Percentiles rank a stretch among this genome's conserved stretches.
Conservation (phyloP, 2,113 vertebrate genomes). For the Ellobius talpinus region DNA sequence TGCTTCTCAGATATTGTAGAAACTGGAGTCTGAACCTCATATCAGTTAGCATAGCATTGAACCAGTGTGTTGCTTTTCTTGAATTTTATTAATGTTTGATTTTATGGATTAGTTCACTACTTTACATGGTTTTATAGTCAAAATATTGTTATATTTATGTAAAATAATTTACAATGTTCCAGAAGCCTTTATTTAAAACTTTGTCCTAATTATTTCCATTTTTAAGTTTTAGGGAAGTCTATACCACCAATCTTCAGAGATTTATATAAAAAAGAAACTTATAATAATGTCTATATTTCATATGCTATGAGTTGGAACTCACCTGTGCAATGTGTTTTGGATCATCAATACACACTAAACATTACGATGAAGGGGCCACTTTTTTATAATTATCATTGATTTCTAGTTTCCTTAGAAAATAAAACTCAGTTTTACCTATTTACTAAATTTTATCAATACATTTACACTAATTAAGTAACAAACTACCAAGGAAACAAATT, state of each 20-base stretch:
- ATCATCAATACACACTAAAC: not conserved
- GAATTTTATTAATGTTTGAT: not conserved
- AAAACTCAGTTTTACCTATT: not conserved
- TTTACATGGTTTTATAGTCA: not conserved
- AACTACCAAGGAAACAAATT: not conserved
- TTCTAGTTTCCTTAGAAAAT: not conserved
- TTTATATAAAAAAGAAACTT: not conserved
- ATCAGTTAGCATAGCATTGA: not conserved
- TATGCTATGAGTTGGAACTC: not conserved
- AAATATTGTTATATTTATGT: not conserved
- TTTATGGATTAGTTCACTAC: not conserved
- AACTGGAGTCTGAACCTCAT: not conserved
- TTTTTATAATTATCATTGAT: not conserved
- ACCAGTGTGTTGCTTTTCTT: too few relatives aligned
- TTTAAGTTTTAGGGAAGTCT: not conserved
- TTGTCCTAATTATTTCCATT: not conserved
- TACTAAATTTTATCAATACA: not conserved
- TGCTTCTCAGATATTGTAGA: not conserved
- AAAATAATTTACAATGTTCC: not conserved
- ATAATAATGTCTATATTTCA: not conserved
- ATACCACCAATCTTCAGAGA: not conserved
- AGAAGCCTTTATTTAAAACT: not conserved
- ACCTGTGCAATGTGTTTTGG: not conserved
- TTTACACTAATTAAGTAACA: not conserved
- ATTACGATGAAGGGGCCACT: not conserved